A percentile compares a stretch with the other conserved stretches of the same genome.
Evolutionary conservation across 2,888 invertebrate species (phyloP).

Genomic region (Marronus borbonicus): DNA sequence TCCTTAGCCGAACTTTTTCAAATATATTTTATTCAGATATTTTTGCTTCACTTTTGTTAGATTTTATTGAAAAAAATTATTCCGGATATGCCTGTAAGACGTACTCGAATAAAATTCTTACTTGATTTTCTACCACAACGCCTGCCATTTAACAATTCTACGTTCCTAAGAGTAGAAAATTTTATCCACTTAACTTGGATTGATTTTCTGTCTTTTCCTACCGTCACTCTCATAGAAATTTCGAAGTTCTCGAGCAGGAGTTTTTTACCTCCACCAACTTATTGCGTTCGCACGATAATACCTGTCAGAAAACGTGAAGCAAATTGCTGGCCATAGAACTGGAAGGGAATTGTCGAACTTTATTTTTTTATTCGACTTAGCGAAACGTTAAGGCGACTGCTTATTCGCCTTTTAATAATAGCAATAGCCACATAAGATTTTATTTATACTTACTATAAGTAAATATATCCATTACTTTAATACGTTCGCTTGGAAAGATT

Average conservation of each 20-base stretch:
- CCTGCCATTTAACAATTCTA: not conserved
- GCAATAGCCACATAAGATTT: not conserved
- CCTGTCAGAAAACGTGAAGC: not conserved
- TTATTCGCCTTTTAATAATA: constrained; percentile 18
- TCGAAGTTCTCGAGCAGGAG: not conserved
- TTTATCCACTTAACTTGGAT: constrained; percentile 28
- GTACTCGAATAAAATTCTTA: not conserved
- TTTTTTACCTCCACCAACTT: not conserved
- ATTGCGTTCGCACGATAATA: constrained; percentile 18
- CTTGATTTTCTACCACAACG: not conserved
- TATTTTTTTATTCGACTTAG: no score
- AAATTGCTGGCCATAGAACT: not conserved
- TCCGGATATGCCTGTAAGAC: no score
- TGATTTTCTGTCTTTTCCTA: constrained; percentile 40
- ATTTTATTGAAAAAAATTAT: no score
- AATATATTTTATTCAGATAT: no score
- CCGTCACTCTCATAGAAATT: constrained; percentile 25
- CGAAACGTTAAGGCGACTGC: not conserved
- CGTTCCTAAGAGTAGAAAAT: constrained; percentile 15
- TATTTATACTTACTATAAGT: constrained; percentile 23
- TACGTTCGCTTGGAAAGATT: constrained; percentile 22
- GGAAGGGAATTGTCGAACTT: not conserved
- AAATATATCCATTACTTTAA: constrained; percentile 12
- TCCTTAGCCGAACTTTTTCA: no score
- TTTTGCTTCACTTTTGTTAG: no score